These are phyloP conservation scores for Scaptomyza tumidula DNA, from an alignment of 2,888 invertebrate genomes.

Conservation along the genomic window DNA sequence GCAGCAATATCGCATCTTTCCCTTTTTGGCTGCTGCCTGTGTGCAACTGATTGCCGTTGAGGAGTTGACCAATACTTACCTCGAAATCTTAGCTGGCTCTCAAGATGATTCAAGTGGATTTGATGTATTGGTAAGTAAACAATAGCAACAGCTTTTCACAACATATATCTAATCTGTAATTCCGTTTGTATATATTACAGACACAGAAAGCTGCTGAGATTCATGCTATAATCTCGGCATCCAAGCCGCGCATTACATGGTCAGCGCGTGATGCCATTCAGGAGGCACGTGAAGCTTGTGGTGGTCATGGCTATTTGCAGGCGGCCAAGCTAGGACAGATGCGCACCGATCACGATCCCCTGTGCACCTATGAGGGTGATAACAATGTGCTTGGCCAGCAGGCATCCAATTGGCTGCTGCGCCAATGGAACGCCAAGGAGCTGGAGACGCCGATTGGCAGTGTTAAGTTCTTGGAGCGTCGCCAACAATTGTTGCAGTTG, in stretches of 20 bases:
- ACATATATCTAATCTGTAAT: background rate
- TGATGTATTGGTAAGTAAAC: slow-evolving; percentile 81
- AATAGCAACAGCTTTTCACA: background rate
- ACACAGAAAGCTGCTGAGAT: slow-evolving; percentile 86
- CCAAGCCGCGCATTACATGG: slow-evolving; percentile 91
- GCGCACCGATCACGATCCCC: slow-evolving; percentile 94
- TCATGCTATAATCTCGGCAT: slow-evolving; percentile 88
- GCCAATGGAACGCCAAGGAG: slow-evolving; percentile 87
- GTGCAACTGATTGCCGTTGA: slow-evolving; percentile 88
- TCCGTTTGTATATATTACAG: slow-evolving; percentile 44
- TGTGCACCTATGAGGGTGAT: slow-evolving; percentile 96
- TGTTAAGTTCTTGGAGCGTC: slow-evolving; percentile 88
- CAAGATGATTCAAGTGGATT: slow-evolving; percentile 84
- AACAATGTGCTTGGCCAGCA: slow-evolving; percentile 96
- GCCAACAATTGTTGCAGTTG: slow-evolving; percentile 85
- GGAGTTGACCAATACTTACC: slow-evolving; percentile 88
- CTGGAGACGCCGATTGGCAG: slow-evolving; percentile 89
- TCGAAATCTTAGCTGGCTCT: slow-evolving; percentile 89
- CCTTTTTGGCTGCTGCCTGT: slow-evolving; percentile 88
- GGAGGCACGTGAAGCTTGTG: slow-evolving; percentile 93
- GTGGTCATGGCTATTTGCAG: slow-evolving; percentile 92
- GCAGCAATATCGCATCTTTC: slow-evolving; percentile 90
- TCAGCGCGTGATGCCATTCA: slow-evolving; percentile 90
- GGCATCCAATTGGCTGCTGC: slow-evolving; percentile 93
- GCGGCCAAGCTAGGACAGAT: slow-evolving; percentile 94